Evolutionary conservation across 92 coral and sea anemone species (phyloP), one percentile per base, ranked within the genome.

Genomic region (Virgularia gustaviana): DNA sequence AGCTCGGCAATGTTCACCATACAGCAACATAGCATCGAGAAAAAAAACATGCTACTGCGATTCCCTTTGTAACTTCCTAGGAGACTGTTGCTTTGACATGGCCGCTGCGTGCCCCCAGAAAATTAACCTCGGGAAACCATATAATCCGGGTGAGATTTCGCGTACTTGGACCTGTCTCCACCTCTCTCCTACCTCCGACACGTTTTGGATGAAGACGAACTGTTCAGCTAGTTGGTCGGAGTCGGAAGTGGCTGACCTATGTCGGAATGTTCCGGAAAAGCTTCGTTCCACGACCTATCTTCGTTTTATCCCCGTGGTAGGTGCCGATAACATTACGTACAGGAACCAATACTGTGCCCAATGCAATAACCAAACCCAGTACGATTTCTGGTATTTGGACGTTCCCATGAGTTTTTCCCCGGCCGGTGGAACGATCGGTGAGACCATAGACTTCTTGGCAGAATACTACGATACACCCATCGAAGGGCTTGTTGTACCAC

Each of bases 321-420:
- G 70, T 25, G 51, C 49, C 25, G 70, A 37, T 35, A 63, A 63
- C 32, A 63, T 63, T 11, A 63, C 70, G 1, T 63, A 63, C 70
- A 63, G 70, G 15, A 63, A 63, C 23, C 49, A 28, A 12, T 34
- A 63, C 41, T 63, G 70, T 28, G 70, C 70, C 3, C 18, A 39
- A 63, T 63, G 70, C 23, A 63, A 63, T 28, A 12, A 63, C 44
- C 70, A 63, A 63, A 39, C 36, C 41, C 16, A 0, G 1, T 63
- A 36, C 43, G 70, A 63, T 31, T 37, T 37, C 13, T 63, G 70
- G 70, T 4, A 5, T 22, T 16, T 63, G 8, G 28, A 39, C 15
- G 1, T 63, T 0, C 25, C 70, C n/a, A 9, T 63, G 1, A 10
- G 16, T 18, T 37, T 63, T 52, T 31, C 8, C 1, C 70, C 70